Evolutionary conservation across 2,797 vertebrate species (phyloP).

Genomic region (Leptodactylus fallax): DNA sequence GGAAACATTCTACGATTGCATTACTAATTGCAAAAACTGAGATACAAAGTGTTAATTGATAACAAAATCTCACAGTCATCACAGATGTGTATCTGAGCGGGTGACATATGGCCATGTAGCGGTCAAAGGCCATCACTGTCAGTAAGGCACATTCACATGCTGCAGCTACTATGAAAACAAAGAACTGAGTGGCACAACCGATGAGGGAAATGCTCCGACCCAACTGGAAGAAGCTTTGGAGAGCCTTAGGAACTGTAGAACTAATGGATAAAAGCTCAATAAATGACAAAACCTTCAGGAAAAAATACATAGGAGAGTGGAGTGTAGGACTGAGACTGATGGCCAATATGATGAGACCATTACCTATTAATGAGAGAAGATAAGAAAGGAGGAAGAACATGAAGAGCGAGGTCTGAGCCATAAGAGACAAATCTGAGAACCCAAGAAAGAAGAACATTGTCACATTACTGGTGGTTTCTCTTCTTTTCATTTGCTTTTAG

Average conservation of each 20-base stretch:
- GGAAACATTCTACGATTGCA: background rate
- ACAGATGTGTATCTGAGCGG: too few relatives aligned
- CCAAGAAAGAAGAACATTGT: slow-evolving; percentile 64
- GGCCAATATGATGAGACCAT: slow-evolving; percentile 62
- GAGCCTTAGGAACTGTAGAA: slow-evolving; percentile 35
- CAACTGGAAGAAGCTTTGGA: background rate
- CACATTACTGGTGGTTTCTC: slow-evolving; percentile 40
- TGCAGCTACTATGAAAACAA: background rate
- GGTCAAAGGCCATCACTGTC: slow-evolving; percentile 40
- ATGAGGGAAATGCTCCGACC: slow-evolving; percentile 17
- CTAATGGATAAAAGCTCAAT: slow-evolving; percentile 24
- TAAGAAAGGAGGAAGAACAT: slow-evolving; percentile 60
- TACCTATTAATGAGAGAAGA: slow-evolving; percentile 53
- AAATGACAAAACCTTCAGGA: slow-evolving; percentile 41
- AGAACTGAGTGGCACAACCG: slow-evolving; percentile 26
- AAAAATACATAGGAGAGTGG: slow-evolving; percentile 62
- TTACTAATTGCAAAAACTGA: background rate
- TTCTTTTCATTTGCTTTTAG: background rate
- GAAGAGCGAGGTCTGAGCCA: slow-evolving; percentile 61
- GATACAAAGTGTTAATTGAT: background rate
- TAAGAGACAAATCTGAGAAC: slow-evolving; percentile 51
- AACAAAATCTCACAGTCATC: background rate
- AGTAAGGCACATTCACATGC: slow-evolving; percentile 48
- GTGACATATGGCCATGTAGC: slow-evolving; percentile 34
- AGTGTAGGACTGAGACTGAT: slow-evolving; percentile 57